These are phyloP conservation scores for Oncorhynchus gorbuscha DNA, from an alignment of 2,113 vertebrate genomes.

Conservation along the genomic window DNA sequence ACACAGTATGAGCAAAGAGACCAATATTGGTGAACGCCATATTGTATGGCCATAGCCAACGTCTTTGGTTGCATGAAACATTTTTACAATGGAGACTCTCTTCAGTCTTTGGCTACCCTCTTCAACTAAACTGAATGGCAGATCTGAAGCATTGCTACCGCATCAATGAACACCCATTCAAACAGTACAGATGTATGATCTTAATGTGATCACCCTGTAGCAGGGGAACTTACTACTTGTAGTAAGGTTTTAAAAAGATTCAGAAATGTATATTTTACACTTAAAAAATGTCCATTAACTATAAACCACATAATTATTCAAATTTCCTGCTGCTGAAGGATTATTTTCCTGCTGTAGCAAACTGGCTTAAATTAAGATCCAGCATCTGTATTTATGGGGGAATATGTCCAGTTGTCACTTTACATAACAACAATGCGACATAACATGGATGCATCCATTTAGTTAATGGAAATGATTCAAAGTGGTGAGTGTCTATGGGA, in stretches of 20 bases:
- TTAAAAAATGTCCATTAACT: no score
- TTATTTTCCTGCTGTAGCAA: no score
- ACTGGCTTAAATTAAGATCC: no score
- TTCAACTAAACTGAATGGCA: no score
- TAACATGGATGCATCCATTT: neutral
- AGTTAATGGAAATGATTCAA: slow-evolving; percentile 22
- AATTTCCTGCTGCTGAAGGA: no score
- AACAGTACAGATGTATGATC: neutral
- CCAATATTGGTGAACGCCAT: neutral
- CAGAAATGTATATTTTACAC: no score
- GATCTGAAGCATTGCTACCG: no score
- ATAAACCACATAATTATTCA: no score
- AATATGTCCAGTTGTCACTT: neutral
- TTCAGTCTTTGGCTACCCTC: no score
- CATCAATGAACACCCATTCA: neutral
- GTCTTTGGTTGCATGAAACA: slow-evolving; percentile 23
- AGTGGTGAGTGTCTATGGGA: neutral
- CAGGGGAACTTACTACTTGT: no score
- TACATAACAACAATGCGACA: neutral
- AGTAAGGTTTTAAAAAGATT: no score
- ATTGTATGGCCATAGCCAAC: slow-evolving; percentile 21
- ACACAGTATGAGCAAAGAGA: neutral
- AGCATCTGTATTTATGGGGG: neutral
- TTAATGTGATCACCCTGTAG: no score
- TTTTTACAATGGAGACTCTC: slow-evolving; percentile 11